These are phyloP conservation scores for Chrysocyon brachyurus DNA, from an alignment of 2,797 vertebrate species.

Conservation along the genomic window DNA sequence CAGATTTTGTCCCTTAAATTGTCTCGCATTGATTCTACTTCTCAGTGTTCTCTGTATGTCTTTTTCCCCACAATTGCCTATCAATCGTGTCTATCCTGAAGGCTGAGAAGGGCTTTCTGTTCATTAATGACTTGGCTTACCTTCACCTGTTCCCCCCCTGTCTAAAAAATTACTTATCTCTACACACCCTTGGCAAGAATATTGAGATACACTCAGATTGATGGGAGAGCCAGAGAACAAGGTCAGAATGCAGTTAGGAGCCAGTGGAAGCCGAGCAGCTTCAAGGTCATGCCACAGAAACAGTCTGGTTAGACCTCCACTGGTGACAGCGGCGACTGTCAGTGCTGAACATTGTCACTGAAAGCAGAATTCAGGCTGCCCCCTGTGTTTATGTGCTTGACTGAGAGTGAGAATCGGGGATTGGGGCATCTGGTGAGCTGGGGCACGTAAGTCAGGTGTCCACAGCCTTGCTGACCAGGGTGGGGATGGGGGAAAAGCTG, in stretches of 20 bases:
- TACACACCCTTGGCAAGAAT: background rate
- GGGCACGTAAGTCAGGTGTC: background rate
- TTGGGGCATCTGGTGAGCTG: background rate
- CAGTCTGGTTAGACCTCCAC: background rate
- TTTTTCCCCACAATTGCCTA: slow-evolving; percentile 14
- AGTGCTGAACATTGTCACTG: background rate
- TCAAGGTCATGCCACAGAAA: background rate
- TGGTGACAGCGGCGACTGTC: background rate
- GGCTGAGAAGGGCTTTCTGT: slow-evolving; percentile 47
- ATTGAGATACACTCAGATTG: background rate
- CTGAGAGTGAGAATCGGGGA: background rate
- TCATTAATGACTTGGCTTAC: slow-evolving; percentile 68
- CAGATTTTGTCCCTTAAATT: slow-evolving; percentile 62
- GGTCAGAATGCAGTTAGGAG: background rate
- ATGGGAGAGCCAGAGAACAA: background rate
- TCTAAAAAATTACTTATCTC: slow-evolving; percentile 38
- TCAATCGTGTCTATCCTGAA: slow-evolving; percentile 53
- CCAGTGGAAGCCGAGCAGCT: background rate
- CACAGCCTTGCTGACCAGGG: rapidly evolving
- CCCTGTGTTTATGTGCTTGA: background rate
- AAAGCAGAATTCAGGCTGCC: background rate
- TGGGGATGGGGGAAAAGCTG: background rate
- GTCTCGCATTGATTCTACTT: slow-evolving; percentile 62
- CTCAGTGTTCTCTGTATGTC: background rate
- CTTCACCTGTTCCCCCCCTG: slow-evolving; percentile 50